Evolutionary conservation across 1,140 invertebrate genomes (phyloP).

Genomic region (Drosophila grimshawi): DNA sequence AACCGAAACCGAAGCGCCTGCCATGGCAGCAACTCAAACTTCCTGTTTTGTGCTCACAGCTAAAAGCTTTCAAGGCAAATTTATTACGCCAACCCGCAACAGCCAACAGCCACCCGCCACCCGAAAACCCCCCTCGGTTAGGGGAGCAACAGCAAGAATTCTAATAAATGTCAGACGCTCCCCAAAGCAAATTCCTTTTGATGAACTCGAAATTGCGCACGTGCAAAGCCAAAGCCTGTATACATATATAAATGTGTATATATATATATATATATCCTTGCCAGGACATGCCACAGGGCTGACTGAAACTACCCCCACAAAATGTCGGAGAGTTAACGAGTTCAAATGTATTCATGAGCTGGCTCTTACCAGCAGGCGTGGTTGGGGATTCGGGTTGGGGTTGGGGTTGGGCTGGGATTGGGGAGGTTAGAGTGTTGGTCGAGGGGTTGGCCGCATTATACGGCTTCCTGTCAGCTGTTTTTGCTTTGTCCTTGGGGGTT

Average conservation of each 20-base stretch:
- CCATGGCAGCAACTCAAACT: conserved; percentile 53
- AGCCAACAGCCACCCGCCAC: neutral
- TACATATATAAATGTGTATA: neutral
- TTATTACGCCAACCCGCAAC: conserved; percentile 37
- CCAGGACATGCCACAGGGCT: conserved; percentile 11
- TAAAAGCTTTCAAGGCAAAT: conserved; percentile 71
- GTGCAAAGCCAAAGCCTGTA: conserved; percentile 60
- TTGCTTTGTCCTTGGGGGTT: conserved; percentile 22
- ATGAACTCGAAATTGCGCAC: conserved; percentile 81
- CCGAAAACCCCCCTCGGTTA: neutral
- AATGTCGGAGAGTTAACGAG: conserved; percentile 68
- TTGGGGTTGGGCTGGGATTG: conserved; percentile 5
- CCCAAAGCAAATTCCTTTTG: conserved; percentile 77
- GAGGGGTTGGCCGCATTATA: conserved; percentile 32
- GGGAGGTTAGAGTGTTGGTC: conserved; percentile 36
- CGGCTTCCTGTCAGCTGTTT: conserved; percentile 72
- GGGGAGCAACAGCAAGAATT: conserved; percentile 61
- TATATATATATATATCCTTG: too few relatives aligned
- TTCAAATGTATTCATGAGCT: conserved; percentile 84
- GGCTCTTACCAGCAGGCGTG: conserved; percentile 61
- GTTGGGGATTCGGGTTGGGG: neutral
- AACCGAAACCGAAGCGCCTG: conserved; percentile 26
- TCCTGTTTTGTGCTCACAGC: conserved; percentile 40
- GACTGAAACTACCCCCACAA: conserved; percentile 2
- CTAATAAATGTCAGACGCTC: conserved; percentile 77